Percentiles rank a stretch among this genome's conserved stretches.
Conservation (phyloP, 2,888 invertebrate species). For the Conomelus anceps region DNA sequence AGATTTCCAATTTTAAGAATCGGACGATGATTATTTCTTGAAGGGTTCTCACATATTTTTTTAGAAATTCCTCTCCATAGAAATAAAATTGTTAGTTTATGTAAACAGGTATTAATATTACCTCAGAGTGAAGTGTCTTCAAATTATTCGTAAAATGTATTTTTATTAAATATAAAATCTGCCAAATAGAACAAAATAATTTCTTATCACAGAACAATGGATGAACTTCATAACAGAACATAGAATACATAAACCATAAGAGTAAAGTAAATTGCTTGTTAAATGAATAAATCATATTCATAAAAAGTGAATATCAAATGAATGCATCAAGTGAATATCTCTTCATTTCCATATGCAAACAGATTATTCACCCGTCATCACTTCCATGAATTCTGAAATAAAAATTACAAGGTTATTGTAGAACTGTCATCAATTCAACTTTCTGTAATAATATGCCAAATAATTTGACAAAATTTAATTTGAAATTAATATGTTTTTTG, state of each 20-base stretch:
- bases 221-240: neutral
- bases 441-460: neutral
- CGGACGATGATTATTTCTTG: too few relatives aligned
- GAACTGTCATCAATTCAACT: neutral
- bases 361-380: neutral
- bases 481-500: too few relatives aligned
- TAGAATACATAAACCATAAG: neutral
- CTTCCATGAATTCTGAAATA: neutral
- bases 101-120: too few relatives aligned
- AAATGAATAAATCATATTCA: neutral
- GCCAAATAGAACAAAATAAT: neutral
- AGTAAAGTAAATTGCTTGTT: neutral
- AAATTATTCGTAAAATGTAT: neutral
- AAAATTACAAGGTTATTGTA: neutral
- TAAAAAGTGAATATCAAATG: neutral
- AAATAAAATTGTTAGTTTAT: too few relatives aligned
- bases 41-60: too few relatives aligned
- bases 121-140: too few relatives aligned
- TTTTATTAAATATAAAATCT: neutral
- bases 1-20: too few relatives aligned
- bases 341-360: neutral
- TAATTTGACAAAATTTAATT: too few relatives aligned
- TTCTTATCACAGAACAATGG: neutral
- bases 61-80: too few relatives aligned
- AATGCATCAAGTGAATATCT: neutral